phyloP scores from a whole-genome alignment of 1,140 invertebrate species.

The Sinonovacula constricta region DNA sequence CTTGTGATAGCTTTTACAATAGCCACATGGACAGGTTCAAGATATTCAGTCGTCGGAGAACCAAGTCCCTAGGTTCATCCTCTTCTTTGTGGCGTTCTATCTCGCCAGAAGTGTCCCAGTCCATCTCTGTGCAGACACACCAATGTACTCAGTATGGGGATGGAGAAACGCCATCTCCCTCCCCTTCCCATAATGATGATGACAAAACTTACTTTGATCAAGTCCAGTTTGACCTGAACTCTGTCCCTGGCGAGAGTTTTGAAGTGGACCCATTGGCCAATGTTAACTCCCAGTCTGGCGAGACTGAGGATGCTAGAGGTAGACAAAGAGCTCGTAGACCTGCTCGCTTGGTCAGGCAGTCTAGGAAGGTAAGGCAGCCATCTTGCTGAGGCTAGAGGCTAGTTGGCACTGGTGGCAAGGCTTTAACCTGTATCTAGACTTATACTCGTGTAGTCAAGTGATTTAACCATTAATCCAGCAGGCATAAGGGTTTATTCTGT shows the following conservation, averaged over 20 bases:
- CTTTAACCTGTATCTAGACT: too few species aligned
- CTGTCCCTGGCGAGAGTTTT: conserved; percentile 22
- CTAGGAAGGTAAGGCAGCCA: conserved; percentile 16
- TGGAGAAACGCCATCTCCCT: conserved; percentile 50
- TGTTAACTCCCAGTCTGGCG: neutral
- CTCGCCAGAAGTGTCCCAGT: neutral
- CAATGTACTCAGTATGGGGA: conserved; percentile 44
- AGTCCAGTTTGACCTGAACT: conserved; percentile 44
- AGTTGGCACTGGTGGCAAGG: too few species aligned
- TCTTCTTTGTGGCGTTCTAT: neutral
- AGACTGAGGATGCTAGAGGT: conserved; percentile 11
- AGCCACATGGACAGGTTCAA: conserved; percentile 39
- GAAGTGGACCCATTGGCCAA: neutral
- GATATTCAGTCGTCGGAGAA: conserved; percentile 31
- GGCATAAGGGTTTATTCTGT: too few species aligned
- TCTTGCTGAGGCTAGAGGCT: too few species aligned
- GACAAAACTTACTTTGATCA: conserved; percentile 35
- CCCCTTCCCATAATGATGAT: conserved; percentile 50
- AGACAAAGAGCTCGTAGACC: conserved; percentile 22
- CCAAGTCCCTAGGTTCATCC: conserved; percentile 38
- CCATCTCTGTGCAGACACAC: conserved; percentile 36
- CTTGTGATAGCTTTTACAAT: conserved; percentile 51
- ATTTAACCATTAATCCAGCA: too few species aligned
- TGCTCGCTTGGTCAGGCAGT: conserved; percentile 4
- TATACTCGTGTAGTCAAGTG: too few species aligned